Base-by-base conservation (phyloP, 2,113 vertebrate species). In the Cyprinodon brontotheroides region DNA sequence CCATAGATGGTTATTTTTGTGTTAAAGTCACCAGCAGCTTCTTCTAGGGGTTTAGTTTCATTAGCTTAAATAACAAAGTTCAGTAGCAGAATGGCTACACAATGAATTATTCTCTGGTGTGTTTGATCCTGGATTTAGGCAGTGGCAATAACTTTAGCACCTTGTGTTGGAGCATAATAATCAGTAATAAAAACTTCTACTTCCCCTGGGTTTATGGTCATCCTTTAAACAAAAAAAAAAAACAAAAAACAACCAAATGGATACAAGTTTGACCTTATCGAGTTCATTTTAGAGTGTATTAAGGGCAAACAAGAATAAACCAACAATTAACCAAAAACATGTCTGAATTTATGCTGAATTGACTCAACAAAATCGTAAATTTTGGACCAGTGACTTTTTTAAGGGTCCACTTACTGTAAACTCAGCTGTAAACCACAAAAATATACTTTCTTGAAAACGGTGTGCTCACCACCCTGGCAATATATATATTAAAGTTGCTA, bases 381-480 rank as follows among this genome's bases (percentile, higher is more conserved):
- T 97, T 96, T 96, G 93, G 95, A 97, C 96, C 96, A 97, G 95
- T 95, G 95, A 97, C 95, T 96, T 95, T 94, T 96, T 94, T 95
- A 95, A 96, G 95, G 96, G 97, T 95, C 93, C 97, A 90, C 94
- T 95, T 95, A 29, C 92, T 94, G 94, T 97, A 95, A 97, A 96
- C 94, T 95, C 93, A 96, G 96, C 93, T 95, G 94, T 95, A 97
- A 97, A 97, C 97, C 96, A 97, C 95, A 98, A 97, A 98, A 98
- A 98, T 97, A 98, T 95, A 97, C 93, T 95, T 98, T 95, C 89
- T 94, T 86, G 86, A 96, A 96, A 96, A 96, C 92, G 95, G 96
- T 92, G 95, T 96, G 96, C 96, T 95, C 95, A 94, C 50, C 96
- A 96, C 95, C 95, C 96, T 93, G 92, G 94, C 96, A 96, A 96